Evolutionary conservation across 2,113 vertebrate genomes (phyloP).

Genomic region (Zosterops pallidus): DNA sequence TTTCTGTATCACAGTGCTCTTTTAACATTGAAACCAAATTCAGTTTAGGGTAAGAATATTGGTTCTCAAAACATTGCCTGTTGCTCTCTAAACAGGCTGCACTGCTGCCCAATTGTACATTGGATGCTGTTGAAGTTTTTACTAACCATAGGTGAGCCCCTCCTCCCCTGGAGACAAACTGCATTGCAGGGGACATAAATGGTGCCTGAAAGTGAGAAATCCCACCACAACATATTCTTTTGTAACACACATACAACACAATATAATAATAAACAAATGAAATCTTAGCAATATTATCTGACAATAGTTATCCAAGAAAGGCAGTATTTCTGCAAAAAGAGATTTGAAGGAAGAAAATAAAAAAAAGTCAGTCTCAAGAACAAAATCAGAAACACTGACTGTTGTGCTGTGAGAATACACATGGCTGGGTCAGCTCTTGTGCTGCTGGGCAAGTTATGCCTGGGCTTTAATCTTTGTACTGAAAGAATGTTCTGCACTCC

Average conservation of each 20-base stretch:
- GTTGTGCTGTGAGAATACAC: not conserved
- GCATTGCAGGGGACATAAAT: not conserved
- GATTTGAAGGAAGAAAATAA: not conserved
- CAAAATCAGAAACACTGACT: not conserved
- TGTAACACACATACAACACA: not conserved
- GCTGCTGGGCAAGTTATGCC: not conserved
- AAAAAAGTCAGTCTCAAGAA: not conserved
- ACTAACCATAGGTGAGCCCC: not conserved
- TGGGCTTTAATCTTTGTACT: not conserved
- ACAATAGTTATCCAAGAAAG: not conserved
- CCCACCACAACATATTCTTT: not conserved
- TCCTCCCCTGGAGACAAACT: not conserved
- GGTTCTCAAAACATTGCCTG: not conserved
- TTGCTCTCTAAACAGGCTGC: not conserved
- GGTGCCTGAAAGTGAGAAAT: not conserved
- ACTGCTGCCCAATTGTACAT: not conserved
- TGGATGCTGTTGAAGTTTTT: not conserved
- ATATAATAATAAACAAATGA: not conserved
- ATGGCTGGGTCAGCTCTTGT: not conserved
- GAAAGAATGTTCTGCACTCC: not conserved
- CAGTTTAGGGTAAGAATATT: slow-evolving; percentile 40
- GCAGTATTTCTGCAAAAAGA: not conserved
- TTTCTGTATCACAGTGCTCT: not conserved
- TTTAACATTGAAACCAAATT: slow-evolving; percentile 24
- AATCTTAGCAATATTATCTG: not conserved